Evolutionary conservation across 2,888 invertebrate species (phyloP).

Genomic region (Rhagium mordax): DNA sequence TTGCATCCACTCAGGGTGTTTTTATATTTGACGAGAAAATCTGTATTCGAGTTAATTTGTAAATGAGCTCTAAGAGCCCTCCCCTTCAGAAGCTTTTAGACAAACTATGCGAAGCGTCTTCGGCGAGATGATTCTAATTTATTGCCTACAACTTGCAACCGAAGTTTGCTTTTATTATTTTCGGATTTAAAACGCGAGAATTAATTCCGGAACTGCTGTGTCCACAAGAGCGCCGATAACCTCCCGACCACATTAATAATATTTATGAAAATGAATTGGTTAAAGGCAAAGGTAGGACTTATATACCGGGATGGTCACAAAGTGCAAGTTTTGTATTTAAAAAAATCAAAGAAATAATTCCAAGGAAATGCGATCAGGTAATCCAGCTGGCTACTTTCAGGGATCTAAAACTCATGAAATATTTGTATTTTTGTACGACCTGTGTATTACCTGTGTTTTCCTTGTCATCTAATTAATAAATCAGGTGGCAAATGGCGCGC

Average conservation of each 20-base stretch:
- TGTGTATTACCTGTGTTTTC: no score
- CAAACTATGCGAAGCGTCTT: background rate
- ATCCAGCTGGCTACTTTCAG: no score
- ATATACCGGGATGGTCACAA: background rate
- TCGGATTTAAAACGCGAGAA: slow-evolving; percentile 3
- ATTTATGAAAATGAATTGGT: background rate
- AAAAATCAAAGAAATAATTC: no score
- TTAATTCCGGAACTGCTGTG: background rate
- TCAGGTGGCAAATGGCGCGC: background rate
- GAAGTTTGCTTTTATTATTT: slow-evolving; percentile 20
- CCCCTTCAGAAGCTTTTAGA: slow-evolving; percentile 1
- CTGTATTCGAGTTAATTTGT: background rate
- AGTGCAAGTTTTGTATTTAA: no score
- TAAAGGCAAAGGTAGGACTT: background rate
- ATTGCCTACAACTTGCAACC: background rate
- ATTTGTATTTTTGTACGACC: no score
- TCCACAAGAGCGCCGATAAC: background rate
- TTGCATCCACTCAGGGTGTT: background rate
- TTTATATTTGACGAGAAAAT: background rate
- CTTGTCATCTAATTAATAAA: background rate
- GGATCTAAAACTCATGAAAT: no score
- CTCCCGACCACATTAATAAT: background rate
- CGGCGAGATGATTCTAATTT: slow-evolving; percentile 1
- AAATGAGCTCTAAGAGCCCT: background rate
- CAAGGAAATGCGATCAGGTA: no score